Evolutionary conservation across 2,888 invertebrate species (phyloP).

Genomic region (Drosophila mimica): DNA sequence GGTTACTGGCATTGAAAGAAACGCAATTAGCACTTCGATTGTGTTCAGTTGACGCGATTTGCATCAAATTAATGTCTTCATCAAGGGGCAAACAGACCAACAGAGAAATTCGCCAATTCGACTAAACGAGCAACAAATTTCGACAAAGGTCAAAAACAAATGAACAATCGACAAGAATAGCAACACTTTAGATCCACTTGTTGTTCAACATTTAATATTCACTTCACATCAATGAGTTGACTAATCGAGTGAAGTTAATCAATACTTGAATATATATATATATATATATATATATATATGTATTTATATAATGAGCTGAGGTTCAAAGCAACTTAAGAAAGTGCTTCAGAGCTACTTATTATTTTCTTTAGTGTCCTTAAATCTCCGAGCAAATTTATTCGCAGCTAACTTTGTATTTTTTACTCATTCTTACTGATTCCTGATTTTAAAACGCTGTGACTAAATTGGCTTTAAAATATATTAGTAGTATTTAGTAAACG

Average conservation of each 20-base stretch:
- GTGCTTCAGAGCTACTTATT: background rate
- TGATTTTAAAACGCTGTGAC: too few relatives aligned
- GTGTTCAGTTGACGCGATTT: constrained; percentile 79
- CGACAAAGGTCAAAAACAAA: constrained; percentile 17
- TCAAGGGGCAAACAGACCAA: constrained; percentile 55
- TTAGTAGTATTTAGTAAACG: too few relatives aligned
- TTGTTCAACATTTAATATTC: constrained; percentile 7
- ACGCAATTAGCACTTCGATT: constrained; percentile 83
- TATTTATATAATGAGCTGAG: background rate
- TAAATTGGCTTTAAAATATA: too few relatives aligned
- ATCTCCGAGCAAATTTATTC: too few relatives aligned
- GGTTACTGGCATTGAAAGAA: constrained; percentile 71
- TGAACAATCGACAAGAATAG: background rate
- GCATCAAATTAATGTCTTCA: constrained; percentile 82
- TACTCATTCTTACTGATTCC: too few relatives aligned
- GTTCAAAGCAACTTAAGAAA: background rate
- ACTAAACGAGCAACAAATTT: constrained; percentile 9
- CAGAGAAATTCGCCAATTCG: constrained; percentile 16
- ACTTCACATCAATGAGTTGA: background rate
- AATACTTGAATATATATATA: background rate
- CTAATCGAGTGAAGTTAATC: constrained; percentile 28
- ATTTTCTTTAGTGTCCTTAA: too few relatives aligned
- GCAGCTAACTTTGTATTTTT: too few relatives aligned
- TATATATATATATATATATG: background rate
- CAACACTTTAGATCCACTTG: constrained; percentile 21